These are phyloP conservation scores for Episyrphus balteatus DNA, from an alignment of 1,140 invertebrate species.

Conservation along the genomic window DNA sequence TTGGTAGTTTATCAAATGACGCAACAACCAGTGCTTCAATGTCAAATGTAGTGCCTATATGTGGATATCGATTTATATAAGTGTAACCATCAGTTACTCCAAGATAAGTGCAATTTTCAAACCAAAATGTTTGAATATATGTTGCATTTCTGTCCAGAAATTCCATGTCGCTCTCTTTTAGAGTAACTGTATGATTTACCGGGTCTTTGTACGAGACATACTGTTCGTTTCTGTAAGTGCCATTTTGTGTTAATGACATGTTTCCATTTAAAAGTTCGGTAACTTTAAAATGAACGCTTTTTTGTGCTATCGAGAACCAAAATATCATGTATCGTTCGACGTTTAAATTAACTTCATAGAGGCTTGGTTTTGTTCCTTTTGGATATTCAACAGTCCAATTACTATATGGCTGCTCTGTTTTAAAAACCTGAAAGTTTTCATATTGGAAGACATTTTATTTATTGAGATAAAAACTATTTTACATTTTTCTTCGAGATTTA, in stretches of 20 bases:
- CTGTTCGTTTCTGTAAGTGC: slow-evolving; percentile 40
- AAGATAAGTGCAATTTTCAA: slow-evolving; percentile 60
- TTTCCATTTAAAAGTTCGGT: slow-evolving; percentile 52
- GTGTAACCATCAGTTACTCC: slow-evolving; percentile 49
- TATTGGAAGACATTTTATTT: too few species aligned
- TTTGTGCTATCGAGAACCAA: slow-evolving; percentile 22
- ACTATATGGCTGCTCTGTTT: slow-evolving; percentile 10
- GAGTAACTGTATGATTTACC: slow-evolving; percentile 45
- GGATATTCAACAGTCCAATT: slow-evolving; percentile 51
- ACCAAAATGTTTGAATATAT: slow-evolving; percentile 59
- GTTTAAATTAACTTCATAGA: slow-evolving; percentile 48
- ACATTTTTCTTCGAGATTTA: too few species aligned
- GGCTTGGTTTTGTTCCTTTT: slow-evolving; percentile 39
- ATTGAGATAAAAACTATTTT: too few species aligned
- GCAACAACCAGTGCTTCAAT: slow-evolving; percentile 59
- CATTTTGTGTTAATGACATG: slow-evolving; percentile 48
- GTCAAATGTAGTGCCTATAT: slow-evolving; percentile 45
- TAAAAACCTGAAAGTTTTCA: slow-evolving; percentile 14
- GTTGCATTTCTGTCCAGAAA: slow-evolving; percentile 51
- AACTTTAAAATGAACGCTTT: slow-evolving; percentile 40
- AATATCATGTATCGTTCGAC: slow-evolving; percentile 37
- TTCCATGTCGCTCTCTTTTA: slow-evolving; percentile 47
- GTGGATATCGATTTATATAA: slow-evolving; percentile 51
- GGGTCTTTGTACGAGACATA: slow-evolving; percentile 50
- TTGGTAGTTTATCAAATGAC: slow-evolving; percentile 49